Conservation (phyloP, 2,797 vertebrate species). For the Chloroceryle amazona region DNA sequence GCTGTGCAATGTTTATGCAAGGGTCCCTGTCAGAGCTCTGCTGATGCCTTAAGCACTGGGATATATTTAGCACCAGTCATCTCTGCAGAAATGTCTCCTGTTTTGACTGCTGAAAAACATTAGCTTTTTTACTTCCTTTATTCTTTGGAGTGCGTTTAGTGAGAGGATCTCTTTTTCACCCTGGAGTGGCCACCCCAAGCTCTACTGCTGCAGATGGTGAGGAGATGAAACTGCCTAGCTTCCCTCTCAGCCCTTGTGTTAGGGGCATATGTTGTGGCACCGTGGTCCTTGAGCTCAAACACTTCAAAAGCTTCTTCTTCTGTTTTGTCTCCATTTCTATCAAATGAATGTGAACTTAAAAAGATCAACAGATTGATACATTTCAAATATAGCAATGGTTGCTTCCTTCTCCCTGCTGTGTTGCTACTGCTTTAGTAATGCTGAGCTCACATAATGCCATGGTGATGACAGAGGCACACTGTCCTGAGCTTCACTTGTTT, state of each 20-base stretch:
- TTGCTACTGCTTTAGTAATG: not conserved
- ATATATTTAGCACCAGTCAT: not conserved
- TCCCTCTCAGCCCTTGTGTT: not conserved
- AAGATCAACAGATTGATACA: not conserved
- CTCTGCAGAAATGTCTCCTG: not conserved
- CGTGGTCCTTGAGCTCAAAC: not conserved
- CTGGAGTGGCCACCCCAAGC: fast-evolving
- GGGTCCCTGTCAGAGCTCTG: not conserved
- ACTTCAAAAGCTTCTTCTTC: not conserved
- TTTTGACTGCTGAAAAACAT: not conserved
- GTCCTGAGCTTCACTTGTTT: not conserved
- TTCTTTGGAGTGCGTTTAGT: not conserved
- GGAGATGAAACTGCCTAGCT: not conserved
- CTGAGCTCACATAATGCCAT: not conserved
- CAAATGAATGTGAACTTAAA: not conserved
- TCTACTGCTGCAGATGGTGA: fast-evolving
- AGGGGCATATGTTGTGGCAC: fast-evolving
- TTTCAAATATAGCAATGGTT: not conserved
- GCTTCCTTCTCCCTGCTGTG: not conserved
- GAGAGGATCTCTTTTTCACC: not conserved
- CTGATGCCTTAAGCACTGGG: not conserved
- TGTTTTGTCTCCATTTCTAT: not conserved
- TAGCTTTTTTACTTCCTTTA: not conserved
- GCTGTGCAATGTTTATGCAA: not conserved
- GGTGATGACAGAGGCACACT: not conserved